Evolutionary conservation across 2,888 invertebrate genomes (phyloP), one percentile per base, ranked within the genome.

Genomic region (Leucoma salicis): DNA sequence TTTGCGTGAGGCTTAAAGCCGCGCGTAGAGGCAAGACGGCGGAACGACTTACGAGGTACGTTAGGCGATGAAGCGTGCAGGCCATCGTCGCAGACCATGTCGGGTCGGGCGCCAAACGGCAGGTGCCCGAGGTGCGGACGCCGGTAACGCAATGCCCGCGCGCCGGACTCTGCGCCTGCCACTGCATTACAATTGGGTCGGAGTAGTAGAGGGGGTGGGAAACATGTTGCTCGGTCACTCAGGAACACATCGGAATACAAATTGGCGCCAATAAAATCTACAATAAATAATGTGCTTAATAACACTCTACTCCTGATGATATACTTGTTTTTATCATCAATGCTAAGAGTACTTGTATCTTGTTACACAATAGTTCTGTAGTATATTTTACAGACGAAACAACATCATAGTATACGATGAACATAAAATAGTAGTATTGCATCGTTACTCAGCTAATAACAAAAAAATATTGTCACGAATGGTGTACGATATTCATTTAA

Each of bases 101-200:
- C 79, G 78, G 64, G 70, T 63, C 31, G 35, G 65, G 63, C 64
- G 70, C 64, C 67, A 34, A 41, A 39, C 44, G 70, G 78, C 80
- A 79, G 79, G 73, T 79, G 78, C 72, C 64, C 75, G 67, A 45
- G 72, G 74, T 70, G 67, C 74, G 77, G 72, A 64, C 59, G 75
- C 67, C 72, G 70, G 69, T 73, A 69, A 54, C 74, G 67, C 70
- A 78, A 76, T 80, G 82, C 75, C 74, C 75, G 78, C 67, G 66
- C 72, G 66, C 69, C 76, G 72, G 72, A 67, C 78, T 40, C 67
- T 65, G 68, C 63, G 64, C 72, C 78, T 69, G 78, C 67, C 75
- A 70, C 70, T 77, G 86, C 80, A 84, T 83, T 77, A 83, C 86
- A 88, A 88, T 77, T 87, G 76, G 87, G 85, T 85, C 82, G 85